A percentile compares a stretch with the other conserved stretches of the same genome.
These are phyloP conservation scores for Drosophila nigrodunni DNA, from an alignment of 1,140 invertebrate genomes.

Conservation along the genomic window DNA sequence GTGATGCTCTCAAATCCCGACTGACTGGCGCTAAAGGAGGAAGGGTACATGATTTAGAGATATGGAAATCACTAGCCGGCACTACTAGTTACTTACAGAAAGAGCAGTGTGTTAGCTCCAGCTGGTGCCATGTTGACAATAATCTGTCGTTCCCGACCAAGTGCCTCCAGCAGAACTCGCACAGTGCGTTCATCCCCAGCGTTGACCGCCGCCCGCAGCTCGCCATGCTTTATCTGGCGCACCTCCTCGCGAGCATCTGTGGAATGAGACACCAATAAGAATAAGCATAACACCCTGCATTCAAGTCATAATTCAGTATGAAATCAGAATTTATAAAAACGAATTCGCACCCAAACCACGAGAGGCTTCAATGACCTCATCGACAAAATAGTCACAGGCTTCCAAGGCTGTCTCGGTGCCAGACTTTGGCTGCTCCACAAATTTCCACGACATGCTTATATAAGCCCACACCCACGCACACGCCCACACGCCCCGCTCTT, in stretches of 20 bases:
- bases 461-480: constrained; percentile 26
- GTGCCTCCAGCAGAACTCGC: constrained; percentile 87
- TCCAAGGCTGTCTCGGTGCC: constrained; percentile 87
- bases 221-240: constrained; percentile 89
- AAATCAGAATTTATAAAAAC: neutral
- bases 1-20: constrained; percentile 93
- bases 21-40: constrained; percentile 89
- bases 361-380: constrained; percentile 86
- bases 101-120: constrained; percentile 93
- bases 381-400: constrained; percentile 88
- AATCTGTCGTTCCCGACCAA: constrained; percentile 88
- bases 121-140: constrained; percentile 94
- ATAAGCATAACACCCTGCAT: constrained; percentile 27
- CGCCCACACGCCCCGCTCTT: no score
- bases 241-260: constrained; percentile 90
- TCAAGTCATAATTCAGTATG: neutral
- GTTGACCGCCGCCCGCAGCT: constrained; percentile 90
- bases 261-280: neutral
- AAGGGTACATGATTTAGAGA: neutral
- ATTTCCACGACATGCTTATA: constrained; percentile 79
- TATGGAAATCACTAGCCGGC: neutral
- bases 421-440: constrained; percentile 77
- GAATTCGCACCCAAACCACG: constrained; percentile 47
- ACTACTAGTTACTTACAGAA: constrained; percentile 87
- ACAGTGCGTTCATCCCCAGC: constrained; percentile 89